Evolutionary conservation across 1,140 invertebrate species (phyloP), one percentile per base, ranked within the genome.

Genomic region (Arctopsyche grandis): DNA sequence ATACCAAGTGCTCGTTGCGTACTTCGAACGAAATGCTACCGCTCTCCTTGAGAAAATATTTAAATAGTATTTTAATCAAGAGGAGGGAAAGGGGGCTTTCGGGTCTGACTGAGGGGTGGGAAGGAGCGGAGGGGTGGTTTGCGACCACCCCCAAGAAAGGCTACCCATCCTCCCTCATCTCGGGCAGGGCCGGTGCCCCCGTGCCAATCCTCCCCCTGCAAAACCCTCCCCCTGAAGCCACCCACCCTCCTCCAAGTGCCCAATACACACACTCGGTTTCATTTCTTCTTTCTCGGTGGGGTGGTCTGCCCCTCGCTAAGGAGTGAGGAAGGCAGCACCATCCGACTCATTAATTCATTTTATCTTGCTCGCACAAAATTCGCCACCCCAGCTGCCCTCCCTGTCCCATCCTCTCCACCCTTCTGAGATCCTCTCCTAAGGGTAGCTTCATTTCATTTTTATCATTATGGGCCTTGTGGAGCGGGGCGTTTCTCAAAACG

Each of bases 11-110:
- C 26, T 46, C 43, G 46, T 16, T 24, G n/a, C 69, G 69, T 7
- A 38, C 19, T 46, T 22, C 46, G 71, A 48, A 56, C 24, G 74
- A 63, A 24, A 66, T 22, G 63, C 63, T 66, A 43, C 44, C 44
- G 22, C 78, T 73, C 78, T 73, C 52, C 78, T 74, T 79, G 78
- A 66, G 70, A 79, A 79, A 79, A 79, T 79, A 79, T 79, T 79
- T 79, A 79, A 79, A 79, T 79, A 79, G 78, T 73, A 79, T 79
- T 79, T 79, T 74, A 79, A 74, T 74, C 69, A 79, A 79, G 69
- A 21, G 14, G 58, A 3, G 22, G 48, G 26, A 5, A 16, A 56
- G 38, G 48, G 16, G 21, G 16, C 44, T 46, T 10, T 48, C 58
- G 29, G 56, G 22, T 24, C 48, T 9, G n/a, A 22, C 29, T 12